Evolutionary conservation across 2,113 vertebrate genomes (phyloP).

Genomic region (Neomonachus schauinslandi): DNA sequence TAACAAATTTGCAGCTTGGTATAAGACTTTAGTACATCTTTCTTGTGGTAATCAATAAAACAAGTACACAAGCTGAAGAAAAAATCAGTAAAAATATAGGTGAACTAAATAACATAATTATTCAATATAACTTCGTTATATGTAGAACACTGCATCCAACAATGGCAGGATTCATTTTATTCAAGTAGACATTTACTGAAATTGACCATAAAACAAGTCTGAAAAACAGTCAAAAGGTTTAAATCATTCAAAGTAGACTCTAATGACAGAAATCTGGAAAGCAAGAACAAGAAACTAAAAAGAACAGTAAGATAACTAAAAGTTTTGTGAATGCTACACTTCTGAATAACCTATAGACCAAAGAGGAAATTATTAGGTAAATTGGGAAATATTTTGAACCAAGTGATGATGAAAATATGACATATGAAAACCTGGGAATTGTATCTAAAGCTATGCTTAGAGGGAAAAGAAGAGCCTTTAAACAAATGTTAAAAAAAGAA

Average conservation of each 20-base stretch:
- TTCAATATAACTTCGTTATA: background rate
- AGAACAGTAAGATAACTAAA: conserved; percentile 37
- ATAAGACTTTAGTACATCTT: background rate
- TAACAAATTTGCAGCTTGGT: background rate
- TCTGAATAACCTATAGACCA: background rate
- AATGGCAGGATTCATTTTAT: background rate
- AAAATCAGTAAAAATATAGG: background rate
- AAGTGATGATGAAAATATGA: conserved; percentile 14
- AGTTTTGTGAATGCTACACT: background rate
- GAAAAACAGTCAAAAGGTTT: conserved; percentile 38
- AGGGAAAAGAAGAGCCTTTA: conserved; percentile 1
- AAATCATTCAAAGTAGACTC: background rate
- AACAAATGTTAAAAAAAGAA: background rate
- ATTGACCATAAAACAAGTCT: background rate
- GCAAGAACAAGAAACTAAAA: conserved; percentile 11
- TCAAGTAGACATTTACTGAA: background rate
- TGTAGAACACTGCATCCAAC: background rate
- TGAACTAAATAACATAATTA: background rate
- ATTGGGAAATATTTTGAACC: conserved; percentile 50
- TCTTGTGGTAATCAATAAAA: background rate
- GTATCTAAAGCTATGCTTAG: background rate
- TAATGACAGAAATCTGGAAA: conserved; percentile 34
- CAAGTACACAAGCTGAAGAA: background rate
- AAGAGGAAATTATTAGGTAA: conserved; percentile 2
- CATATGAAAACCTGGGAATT: background rate